Conservation (phyloP, 2,888 invertebrate genomes). For the Frankliniella fusca region DNA sequence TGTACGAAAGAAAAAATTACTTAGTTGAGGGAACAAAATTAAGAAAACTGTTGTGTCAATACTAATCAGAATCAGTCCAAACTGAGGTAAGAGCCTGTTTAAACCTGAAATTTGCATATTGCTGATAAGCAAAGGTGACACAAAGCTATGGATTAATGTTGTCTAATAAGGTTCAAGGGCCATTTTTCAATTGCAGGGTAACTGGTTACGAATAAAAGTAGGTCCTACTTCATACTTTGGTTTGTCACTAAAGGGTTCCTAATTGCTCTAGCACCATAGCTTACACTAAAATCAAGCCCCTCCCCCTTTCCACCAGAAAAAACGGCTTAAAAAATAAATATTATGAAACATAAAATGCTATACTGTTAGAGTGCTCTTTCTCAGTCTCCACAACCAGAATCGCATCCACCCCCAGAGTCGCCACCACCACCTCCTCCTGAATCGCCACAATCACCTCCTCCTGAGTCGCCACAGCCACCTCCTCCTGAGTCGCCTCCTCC, state of each 20-base stretch:
- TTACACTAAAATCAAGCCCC: too few species aligned
- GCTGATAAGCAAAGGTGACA: too few species aligned
- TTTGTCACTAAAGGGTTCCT: too few species aligned
- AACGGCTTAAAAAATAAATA: not conserved
- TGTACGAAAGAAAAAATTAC: not conserved
- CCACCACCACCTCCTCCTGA: not conserved
- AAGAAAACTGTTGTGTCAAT: not conserved
- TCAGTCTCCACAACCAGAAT: not conserved
- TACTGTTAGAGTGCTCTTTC: not conserved
- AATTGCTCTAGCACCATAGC: too few species aligned
- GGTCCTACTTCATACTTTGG: too few species aligned
- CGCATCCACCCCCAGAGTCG: conserved; percentile 1
- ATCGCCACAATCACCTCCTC: not conserved
- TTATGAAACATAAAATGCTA: not conserved
- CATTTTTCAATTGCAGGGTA: too few species aligned
- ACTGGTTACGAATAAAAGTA: too few species aligned
- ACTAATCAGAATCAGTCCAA: too few species aligned
- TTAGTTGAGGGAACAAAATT: not conserved
- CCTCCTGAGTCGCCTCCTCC: not conserved
- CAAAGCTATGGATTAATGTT: too few species aligned
- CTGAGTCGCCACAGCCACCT: not conserved
- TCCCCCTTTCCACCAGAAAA: not conserved
- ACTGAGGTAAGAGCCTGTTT: too few species aligned
- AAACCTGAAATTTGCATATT: too few species aligned
- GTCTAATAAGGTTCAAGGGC: too few species aligned